phyloP scores from a whole-genome alignment of 2,888 invertebrate genomes.

The Herminia tarsipennalis region DNA sequence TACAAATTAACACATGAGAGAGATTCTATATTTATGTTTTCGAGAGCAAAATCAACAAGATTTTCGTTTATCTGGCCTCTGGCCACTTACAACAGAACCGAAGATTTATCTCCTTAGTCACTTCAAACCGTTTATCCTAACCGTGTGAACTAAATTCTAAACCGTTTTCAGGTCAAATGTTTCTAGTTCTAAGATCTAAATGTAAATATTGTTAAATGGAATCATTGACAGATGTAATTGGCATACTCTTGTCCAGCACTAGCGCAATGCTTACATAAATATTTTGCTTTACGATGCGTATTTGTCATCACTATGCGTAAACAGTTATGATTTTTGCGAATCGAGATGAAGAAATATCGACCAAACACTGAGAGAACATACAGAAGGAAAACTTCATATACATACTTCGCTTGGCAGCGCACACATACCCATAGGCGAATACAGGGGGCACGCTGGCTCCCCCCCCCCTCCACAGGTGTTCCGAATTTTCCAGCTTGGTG shows the following conservation, averaged over 20 bases:
- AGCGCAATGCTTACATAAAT: slow-evolving; percentile 22
- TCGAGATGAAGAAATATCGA: neutral
- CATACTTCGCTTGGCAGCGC: no score
- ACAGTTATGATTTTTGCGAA: neutral
- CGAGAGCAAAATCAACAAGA: no score
- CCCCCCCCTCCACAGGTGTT: no score
- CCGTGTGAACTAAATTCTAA: slow-evolving; percentile 23
- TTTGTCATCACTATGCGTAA: slow-evolving; percentile 11
- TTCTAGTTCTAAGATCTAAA: slow-evolving; percentile 15
- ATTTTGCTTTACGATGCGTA: slow-evolving; percentile 10
- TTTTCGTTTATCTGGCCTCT: no score
- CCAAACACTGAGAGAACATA: no score
- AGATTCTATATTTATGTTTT: no score
- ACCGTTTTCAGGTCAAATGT: slow-evolving; percentile 18
- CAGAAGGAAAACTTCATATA: no score
- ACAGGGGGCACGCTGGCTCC: no score
- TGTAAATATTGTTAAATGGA: slow-evolving; percentile 10
- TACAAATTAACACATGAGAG: no score
- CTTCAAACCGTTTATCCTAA: neutral
- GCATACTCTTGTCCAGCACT: slow-evolving; percentile 12
- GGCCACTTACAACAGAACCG: no score
- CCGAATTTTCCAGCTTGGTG: no score
- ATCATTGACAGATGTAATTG: slow-evolving; percentile 26
- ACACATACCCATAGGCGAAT: no score
- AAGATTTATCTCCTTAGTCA: neutral